Evolutionary conservation across 1,140 invertebrate species (phyloP).

Genomic region (Pogonomyrmex barbatus): DNA sequence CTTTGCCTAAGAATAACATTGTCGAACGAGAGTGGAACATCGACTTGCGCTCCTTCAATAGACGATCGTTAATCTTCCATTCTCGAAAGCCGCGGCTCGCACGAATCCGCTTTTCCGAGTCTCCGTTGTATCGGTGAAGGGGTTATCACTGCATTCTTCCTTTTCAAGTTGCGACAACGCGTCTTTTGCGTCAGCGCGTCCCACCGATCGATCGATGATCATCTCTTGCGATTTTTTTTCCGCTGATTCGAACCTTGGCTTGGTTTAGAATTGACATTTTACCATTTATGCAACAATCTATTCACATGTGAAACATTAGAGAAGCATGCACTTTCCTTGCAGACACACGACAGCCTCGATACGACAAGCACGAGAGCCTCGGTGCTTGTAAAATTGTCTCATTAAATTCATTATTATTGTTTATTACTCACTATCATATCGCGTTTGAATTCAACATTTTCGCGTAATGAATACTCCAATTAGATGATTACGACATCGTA

Average conservation of each 20-base stretch:
- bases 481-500: constrained; percentile 9
- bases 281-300: neutral
- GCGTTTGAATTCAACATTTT: neutral
- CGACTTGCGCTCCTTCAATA: constrained; percentile 42
- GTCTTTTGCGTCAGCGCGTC: constrained; percentile 25
- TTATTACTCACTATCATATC: neutral
- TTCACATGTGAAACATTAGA: neutral
- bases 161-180: neutral
- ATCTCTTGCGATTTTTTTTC: neutral
- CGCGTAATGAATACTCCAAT: constrained; percentile 19
- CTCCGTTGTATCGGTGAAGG: neutral
- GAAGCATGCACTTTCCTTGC: neutral
- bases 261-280: constrained; percentile 2
- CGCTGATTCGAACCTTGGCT: neutral
- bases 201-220: neutral
- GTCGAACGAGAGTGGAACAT: constrained; percentile 54
- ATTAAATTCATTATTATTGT: constrained; percentile 30
- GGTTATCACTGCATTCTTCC: constrained; percentile 44
- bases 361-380: no score
- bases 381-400: constrained; percentile 2
- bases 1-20: constrained; percentile 66
- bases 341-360: neutral
- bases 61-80: constrained; percentile 51
- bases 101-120: constrained; percentile 8
- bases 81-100: constrained; percentile 31